phyloP scores from a whole-genome alignment of 2,113 vertebrate species.

The Amia ocellicauda region DNA sequence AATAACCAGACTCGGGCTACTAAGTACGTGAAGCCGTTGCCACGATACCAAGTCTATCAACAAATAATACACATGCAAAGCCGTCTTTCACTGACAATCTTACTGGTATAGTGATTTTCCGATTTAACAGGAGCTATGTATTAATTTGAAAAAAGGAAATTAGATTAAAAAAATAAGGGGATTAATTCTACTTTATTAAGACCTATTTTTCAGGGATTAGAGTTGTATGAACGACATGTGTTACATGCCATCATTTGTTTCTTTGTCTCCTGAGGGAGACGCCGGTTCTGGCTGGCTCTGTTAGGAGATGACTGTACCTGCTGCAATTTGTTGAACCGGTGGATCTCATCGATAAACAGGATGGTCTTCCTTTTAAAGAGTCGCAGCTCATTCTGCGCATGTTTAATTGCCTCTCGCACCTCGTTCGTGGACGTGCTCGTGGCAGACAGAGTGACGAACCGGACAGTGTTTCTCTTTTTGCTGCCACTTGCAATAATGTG shows the following conservation, averaged over 20 bases:
- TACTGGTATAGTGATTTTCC: background rate
- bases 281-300: too few relatives aligned
- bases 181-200: too few relatives aligned
- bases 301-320: conserved; percentile 88
- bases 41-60: background rate
- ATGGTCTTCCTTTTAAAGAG: conserved; percentile 94
- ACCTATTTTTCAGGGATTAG: too few relatives aligned
- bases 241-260: too few relatives aligned
- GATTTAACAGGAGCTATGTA: background rate
- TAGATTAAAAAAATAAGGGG: too few relatives aligned
- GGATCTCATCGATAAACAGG: conserved; percentile 96
- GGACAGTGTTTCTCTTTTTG: conserved; percentile 74
- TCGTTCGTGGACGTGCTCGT: conserved; percentile 83
- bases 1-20: background rate
- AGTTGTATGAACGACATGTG: too few relatives aligned
- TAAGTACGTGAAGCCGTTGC: conserved; percentile 2
- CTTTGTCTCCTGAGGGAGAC: too few relatives aligned
- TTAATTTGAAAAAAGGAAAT: too few relatives aligned
- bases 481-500: conserved; percentile 86
- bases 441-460: conserved; percentile 87
- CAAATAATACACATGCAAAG: background rate
- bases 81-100: background rate
- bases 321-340: conserved; percentile 96
- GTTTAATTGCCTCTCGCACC: conserved; percentile 90
- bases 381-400: conserved; percentile 90